Evolutionary conservation across 2,797 vertebrate species (phyloP).

Genomic region (Numenius phaeopus): DNA sequence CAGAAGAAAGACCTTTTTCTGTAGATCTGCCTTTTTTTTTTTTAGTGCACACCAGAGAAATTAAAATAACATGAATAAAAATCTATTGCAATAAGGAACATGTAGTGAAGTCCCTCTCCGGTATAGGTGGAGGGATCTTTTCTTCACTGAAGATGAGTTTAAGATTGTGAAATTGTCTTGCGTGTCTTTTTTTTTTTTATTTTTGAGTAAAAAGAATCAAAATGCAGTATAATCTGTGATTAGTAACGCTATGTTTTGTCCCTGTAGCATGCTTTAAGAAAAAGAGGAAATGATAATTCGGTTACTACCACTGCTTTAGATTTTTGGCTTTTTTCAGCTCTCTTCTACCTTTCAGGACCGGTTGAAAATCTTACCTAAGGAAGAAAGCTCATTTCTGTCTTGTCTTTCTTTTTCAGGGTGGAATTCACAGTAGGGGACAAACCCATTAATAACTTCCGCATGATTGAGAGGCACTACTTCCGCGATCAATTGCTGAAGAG

Average conservation of each 20-base stretch:
- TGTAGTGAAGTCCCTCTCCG: neutral
- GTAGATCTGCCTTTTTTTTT: neutral
- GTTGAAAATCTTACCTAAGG: neutral
- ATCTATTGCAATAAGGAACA: neutral
- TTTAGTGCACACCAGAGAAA: neutral
- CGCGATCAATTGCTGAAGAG: constrained; percentile 94
- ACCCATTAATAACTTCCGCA: constrained; percentile 97
- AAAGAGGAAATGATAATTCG: neutral
- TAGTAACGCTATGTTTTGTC: neutral
- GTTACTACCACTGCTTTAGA: neutral
- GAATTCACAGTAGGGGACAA: constrained; percentile 98
- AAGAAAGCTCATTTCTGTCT: neutral
- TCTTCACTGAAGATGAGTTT: neutral
- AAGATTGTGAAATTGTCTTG: neutral
- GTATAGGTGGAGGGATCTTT: neutral
- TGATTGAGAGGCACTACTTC: constrained; percentile 99
- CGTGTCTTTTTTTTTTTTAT: neutral
- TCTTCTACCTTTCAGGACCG: neutral
- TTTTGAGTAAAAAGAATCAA: neutral
- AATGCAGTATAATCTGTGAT: neutral
- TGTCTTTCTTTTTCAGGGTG: constrained; percentile 83
- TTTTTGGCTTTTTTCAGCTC: neutral
- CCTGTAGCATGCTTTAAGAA: neutral
- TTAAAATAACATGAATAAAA: neutral
- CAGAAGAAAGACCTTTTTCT: neutral